Percentiles rank a stretch among this genome's conserved stretches.
phyloP scores from a whole-genome alignment of 2,113 vertebrate genomes.

The Natator depressus region DNA sequence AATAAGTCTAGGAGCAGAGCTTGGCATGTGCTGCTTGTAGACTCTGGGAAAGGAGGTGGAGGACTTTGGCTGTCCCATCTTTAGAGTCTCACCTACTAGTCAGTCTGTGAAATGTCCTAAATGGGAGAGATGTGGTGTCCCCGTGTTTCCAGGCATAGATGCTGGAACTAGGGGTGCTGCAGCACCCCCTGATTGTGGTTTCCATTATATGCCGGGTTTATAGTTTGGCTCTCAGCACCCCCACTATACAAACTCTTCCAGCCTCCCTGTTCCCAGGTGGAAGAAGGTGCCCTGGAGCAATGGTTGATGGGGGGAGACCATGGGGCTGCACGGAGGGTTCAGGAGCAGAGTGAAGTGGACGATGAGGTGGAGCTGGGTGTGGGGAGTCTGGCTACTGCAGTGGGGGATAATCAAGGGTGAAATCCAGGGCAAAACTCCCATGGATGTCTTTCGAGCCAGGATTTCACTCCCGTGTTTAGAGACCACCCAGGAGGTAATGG shows the following conservation, averaged over 20 bases:
- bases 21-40: not conserved
- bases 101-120: not conserved
- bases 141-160: not conserved
- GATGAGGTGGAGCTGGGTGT: too few species aligned
- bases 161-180: too few species aligned
- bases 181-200: too few species aligned
- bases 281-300: not conserved
- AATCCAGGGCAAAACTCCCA: not conserved
- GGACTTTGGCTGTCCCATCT: not conserved
- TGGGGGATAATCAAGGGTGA: not conserved
- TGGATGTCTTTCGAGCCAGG: not conserved
- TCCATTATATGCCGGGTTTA: too few species aligned
- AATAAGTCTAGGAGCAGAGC: not conserved
- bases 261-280: not conserved
- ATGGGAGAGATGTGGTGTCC: not conserved
- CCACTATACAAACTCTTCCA: too few species aligned
- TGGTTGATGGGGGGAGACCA: not conserved
- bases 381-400: not conserved
- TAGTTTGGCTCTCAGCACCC: too few species aligned
- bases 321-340: not conserved
- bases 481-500: not conserved
- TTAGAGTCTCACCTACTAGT: not conserved
- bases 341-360: not conserved
- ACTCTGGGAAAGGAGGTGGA: not conserved
- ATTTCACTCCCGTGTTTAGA: not conserved